Percentiles rank a stretch among this genome's conserved stretches.
Conservation (phyloP, 2,888 invertebrate genomes). For the Eudasyphora cyanicolor region DNA sequence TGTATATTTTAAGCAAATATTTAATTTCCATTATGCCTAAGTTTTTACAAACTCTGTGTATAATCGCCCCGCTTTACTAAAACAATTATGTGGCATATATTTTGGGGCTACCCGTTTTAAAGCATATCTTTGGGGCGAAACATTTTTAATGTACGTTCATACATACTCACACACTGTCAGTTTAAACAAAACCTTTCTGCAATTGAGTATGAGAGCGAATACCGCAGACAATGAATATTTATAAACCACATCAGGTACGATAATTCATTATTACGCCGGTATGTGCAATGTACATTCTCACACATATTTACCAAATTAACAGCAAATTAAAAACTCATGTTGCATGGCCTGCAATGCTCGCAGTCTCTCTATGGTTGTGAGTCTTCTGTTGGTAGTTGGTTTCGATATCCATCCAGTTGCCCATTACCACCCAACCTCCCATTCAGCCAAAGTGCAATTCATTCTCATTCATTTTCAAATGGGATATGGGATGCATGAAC, state of each 20-base stretch:
- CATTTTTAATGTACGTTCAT: too few relatives aligned
- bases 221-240: conserved; percentile 16
- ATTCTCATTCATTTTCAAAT: conserved; percentile 19
- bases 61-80: too few relatives aligned
- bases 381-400: too few relatives aligned
- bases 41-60: too few relatives aligned
- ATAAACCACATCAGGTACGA: conserved; percentile 37
- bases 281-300: not conserved
- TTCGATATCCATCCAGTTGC: not conserved
- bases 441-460: not conserved
- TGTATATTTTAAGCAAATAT: too few relatives aligned
- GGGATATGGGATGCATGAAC: conserved; percentile 18
- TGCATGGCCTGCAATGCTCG: conserved; percentile 1
- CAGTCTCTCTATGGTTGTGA: not conserved
- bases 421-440: not conserved
- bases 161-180: too few relatives aligned
- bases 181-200: not conserved
- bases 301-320: conserved; percentile 39
- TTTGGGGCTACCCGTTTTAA: not conserved
- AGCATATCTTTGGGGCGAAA: not conserved
- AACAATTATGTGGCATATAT: not conserved
- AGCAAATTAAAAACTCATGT: conserved; percentile 41
- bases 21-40: too few relatives aligned
- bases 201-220: not conserved
- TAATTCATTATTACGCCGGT: conserved; percentile 31